Conservation (phyloP, 2,888 invertebrate genomes). For the Heterodera filipjevi region DNA sequence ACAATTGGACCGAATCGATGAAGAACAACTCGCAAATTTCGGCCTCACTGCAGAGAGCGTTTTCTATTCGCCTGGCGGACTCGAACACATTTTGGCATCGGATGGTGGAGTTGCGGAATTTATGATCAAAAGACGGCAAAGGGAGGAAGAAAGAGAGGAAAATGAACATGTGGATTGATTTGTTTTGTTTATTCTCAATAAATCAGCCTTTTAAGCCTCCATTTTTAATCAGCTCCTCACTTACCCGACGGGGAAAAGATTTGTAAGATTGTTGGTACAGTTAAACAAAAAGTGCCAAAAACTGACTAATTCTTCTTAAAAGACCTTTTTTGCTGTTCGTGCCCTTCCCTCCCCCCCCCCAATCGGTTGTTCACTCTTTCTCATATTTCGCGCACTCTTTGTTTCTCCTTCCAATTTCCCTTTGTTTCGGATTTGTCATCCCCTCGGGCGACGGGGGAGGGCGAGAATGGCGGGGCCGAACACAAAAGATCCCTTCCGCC, state of each 20-base stretch:
- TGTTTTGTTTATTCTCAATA: too few relatives aligned
- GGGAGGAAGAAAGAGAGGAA: neutral
- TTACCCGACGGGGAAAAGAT: too few relatives aligned
- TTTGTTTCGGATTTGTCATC: constrained; percentile 1
- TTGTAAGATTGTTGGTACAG: too few relatives aligned
- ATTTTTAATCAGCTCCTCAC: too few relatives aligned
- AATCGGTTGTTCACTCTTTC: neutral
- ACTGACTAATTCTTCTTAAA: too few relatives aligned
- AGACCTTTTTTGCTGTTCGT: neutral
- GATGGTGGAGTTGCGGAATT: neutral
- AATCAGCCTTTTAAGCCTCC: neutral
- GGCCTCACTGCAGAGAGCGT: neutral
- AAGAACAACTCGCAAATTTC: neutral
- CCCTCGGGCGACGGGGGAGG: neutral
- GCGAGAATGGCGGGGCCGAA: neutral
- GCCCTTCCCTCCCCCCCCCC: neutral
- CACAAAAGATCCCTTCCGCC: neutral
- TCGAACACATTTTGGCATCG: constrained; percentile 4
- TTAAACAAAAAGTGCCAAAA: too few relatives aligned
- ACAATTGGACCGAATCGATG: neutral
- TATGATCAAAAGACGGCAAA: neutral
- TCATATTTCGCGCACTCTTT: constrained; percentile 4
- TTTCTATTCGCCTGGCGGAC: neutral
- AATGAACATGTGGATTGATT: neutral
- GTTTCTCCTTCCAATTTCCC: neutral